Conservation (phyloP, 2,888 invertebrate species). For the Pyrrhia umbra region DNA sequence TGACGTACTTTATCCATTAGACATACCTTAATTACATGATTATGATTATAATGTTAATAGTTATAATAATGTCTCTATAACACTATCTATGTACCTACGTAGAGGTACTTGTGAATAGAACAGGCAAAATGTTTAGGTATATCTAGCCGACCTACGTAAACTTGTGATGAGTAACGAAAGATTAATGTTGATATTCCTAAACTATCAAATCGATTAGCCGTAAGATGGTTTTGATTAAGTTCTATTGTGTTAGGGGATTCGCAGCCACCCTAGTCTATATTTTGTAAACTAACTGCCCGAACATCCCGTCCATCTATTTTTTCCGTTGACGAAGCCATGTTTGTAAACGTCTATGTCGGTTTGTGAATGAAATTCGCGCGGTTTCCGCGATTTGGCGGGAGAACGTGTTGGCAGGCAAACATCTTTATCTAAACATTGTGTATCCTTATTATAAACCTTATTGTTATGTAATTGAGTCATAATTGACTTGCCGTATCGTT, state of each 20-base stretch:
- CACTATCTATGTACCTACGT: no score
- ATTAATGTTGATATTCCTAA: constrained; percentile 46
- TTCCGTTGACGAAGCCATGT: constrained; percentile 84
- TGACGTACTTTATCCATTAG: not conserved
- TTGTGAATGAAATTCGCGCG: constrained; percentile 87
- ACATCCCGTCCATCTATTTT: constrained; percentile 88
- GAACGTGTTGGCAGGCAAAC: constrained; percentile 63
- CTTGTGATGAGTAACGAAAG: constrained; percentile 9
- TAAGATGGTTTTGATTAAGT: constrained; percentile 62
- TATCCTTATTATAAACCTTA: constrained; percentile 32
- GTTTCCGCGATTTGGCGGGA: constrained; percentile 85
- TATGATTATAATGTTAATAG: no score
- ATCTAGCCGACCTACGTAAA: no score
- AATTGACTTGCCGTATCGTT: constrained; percentile 18
- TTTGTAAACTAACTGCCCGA: constrained; percentile 83
- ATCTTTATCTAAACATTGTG: constrained; percentile 54
- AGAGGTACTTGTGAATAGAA: no score
- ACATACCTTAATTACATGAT: no score
- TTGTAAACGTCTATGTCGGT: constrained; percentile 84
- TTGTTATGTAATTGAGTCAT: not conserved
- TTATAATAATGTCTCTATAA: no score
- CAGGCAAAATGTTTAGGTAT: not conserved
- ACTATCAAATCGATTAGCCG: constrained; percentile 36
- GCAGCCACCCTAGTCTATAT: constrained; percentile 85
- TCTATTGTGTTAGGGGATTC: constrained; percentile 71